Evolutionary conservation across 2,888 invertebrate species (phyloP).

Genomic region (Philereme transversata): DNA sequence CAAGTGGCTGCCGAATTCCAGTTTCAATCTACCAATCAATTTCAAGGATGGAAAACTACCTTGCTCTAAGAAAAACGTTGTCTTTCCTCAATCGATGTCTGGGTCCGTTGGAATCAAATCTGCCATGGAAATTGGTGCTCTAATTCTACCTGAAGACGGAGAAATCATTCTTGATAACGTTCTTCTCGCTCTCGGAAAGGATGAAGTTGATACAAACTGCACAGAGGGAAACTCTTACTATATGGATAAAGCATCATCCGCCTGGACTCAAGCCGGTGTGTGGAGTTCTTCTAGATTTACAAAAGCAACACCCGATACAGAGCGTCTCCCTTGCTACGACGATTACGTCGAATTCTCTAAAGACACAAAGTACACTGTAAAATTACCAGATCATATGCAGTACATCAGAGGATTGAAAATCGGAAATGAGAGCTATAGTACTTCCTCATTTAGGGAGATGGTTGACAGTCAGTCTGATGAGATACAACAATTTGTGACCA

Average conservation of each 20-base stretch:
- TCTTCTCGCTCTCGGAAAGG: constrained; percentile 54
- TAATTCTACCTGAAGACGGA: constrained; percentile 71
- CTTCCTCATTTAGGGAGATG: constrained; percentile 31
- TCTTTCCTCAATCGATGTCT: constrained; percentile 62
- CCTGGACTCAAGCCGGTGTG: constrained; percentile 70
- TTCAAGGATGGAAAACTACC: constrained; percentile 65
- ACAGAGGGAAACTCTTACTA: constrained; percentile 59
- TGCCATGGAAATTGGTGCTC: constrained; percentile 51
- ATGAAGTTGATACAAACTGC: constrained; percentile 53
- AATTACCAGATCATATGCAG: constrained; percentile 57
- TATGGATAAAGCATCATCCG: constrained; percentile 54
- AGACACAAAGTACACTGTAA: constrained; percentile 54
- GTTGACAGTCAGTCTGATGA: constrained; percentile 35
- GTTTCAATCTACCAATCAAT: constrained; percentile 64
- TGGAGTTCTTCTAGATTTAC: constrained; percentile 73
- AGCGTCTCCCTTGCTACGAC: constrained; percentile 74
- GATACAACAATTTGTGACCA: constrained; percentile 53
- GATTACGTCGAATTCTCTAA: constrained; percentile 70
- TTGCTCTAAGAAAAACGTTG: constrained; percentile 68
- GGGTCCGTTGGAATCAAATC: constrained; percentile 57
- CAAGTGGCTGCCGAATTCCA: constrained; percentile 67
- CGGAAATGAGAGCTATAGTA: constrained; percentile 43
- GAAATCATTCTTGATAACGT: constrained; percentile 63
- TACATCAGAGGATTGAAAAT: constrained; percentile 49
- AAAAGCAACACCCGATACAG: constrained; percentile 77